Conservation (phyloP, 1,140 invertebrate species). For the Rhopalosiphum padi region DNA sequence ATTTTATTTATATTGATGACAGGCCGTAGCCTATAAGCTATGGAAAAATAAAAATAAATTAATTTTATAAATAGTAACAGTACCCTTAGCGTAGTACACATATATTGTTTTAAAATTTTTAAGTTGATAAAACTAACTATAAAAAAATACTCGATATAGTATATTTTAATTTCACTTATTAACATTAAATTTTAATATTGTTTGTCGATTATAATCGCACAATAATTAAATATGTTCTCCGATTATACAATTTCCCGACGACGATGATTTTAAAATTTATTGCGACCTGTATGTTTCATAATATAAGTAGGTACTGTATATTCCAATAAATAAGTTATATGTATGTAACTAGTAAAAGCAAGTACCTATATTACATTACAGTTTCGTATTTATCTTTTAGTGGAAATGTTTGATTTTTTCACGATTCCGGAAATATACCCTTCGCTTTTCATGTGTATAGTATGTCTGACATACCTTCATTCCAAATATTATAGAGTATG, state of each 20-base stretch:
- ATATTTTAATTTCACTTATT: neutral
- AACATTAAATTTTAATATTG: neutral
- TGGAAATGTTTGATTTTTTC: neutral
- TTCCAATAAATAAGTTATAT: neutral
- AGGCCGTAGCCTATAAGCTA: too few species aligned
- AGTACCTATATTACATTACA: neutral
- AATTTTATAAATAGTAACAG: neutral
- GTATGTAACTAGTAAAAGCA: neutral
- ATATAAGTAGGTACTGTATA: neutral
- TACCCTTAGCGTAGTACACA: too few species aligned
- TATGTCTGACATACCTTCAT: neutral
- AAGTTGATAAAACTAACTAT: accelerated
- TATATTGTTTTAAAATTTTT: neutral
- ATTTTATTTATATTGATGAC: too few species aligned
- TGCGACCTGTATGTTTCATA: too few species aligned
- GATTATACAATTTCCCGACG: too few species aligned
- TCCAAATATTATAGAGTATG: neutral
- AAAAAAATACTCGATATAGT: neutral
- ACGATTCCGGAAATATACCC: neutral
- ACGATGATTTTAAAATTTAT: neutral
- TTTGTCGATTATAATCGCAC: neutral
- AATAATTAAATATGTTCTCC: neutral
- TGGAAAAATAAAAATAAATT: neutral
- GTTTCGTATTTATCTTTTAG: neutral
- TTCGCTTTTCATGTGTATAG: neutral